phyloP scores from a whole-genome alignment of 2,797 vertebrate genomes.

The Ctenopoma multispine region DNA sequence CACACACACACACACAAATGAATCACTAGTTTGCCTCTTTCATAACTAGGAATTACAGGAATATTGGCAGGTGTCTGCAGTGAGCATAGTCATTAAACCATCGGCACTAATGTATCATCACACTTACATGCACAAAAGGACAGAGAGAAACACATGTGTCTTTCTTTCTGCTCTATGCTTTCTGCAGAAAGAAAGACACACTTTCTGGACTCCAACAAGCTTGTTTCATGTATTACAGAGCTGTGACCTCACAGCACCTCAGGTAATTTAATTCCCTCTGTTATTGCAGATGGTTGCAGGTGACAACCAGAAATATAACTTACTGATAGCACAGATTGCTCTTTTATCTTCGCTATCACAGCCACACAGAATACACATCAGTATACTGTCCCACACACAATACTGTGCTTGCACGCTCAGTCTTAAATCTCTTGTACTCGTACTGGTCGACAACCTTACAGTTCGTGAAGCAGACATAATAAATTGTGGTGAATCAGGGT shows the following conservation, averaged over 20 bases:
- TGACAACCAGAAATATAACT: conserved; percentile 55
- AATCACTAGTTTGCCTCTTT: conserved; percentile 46
- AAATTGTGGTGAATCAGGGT: too few relatives aligned
- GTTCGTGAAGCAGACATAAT: background rate
- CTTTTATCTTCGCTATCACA: background rate
- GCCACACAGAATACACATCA: background rate
- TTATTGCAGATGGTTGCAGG: conserved; percentile 55
- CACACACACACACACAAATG: conserved; percentile 17
- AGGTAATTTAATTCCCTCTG: conserved; percentile 30
- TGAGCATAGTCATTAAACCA: conserved; percentile 40
- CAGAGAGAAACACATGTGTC: conserved; percentile 28
- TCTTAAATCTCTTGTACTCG: background rate
- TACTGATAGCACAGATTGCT: background rate
- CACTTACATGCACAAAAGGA: conserved; percentile 30
- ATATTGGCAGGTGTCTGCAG: conserved; percentile 28
- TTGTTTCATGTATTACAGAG: conserved; percentile 29
- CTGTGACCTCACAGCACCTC: conserved; percentile 53
- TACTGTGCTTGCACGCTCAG: background rate
- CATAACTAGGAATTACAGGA: conserved; percentile 54
- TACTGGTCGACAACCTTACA: background rate
- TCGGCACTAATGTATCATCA: conserved; percentile 33
- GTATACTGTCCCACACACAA: background rate
- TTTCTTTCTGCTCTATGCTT: too few relatives aligned
- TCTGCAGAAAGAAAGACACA: conserved; percentile 14
- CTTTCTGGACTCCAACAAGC: conserved; percentile 6